Base-by-base conservation (phyloP, 2,888 invertebrate species). In the Leptarthrus brevirostris region DNA sequence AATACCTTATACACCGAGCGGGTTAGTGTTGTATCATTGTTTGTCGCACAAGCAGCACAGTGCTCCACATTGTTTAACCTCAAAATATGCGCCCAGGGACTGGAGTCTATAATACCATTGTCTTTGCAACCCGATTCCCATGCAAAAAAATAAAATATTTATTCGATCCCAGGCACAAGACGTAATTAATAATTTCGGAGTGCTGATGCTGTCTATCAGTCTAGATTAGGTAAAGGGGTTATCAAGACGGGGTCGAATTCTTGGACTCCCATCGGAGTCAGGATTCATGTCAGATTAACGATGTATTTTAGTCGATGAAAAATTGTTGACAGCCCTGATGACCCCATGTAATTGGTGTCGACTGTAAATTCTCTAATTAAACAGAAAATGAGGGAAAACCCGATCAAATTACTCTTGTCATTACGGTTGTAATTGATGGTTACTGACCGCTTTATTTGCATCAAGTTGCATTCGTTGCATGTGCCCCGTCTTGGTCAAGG, bases 61-160 rank as follows among this genome's bases (percentile, higher is more conserved):
- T 64, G 64, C n/a, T 64, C 64, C 44, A 47, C 24, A 26, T 64
- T 64, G 47, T 36, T 64, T 64, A 64, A 44, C 47, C 64, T 24
- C 44, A 44, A 64, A 44, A 64, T 40, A 58, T 34, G 36, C 10
- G 58, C n/a, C 36, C 10, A n/a, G 36, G 16, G 36, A 12, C 1
- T 14, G 12, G 20, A 20, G 3, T 20, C 49, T 12, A 5, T 16
- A 12, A 3, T n/a, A 64, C 16, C 24, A 56, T 64, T 22, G 44
- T 3, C 44, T 64, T 10, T n/a, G 40, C 64, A 24, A 24, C 24
- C 64, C 24, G n/a, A 36, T 24, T 64, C 64, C 64, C 64, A 44
- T 10, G 20, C 12, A 18, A 6, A 14, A 16, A 64, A 47, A 18
- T 47, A 64, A 64, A 64, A 44, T 64, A 64, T 64, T 47, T 47